Evolutionary conservation across 1,140 invertebrate genomes (phyloP).

Genomic region (Muscidifurax raptorellus): DNA sequence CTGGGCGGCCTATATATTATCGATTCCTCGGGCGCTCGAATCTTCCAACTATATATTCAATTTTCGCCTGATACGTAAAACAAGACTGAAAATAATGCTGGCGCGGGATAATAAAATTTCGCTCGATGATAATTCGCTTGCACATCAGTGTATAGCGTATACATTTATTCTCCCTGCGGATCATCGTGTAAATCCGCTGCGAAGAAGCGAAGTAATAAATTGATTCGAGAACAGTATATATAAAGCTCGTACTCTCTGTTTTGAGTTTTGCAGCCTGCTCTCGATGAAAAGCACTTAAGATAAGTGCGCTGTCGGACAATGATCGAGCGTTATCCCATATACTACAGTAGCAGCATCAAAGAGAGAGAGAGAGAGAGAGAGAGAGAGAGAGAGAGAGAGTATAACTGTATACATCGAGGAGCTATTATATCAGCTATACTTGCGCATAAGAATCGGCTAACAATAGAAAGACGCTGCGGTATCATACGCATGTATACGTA

Average conservation of each 20-base stretch:
- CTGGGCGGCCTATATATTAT: background rate
- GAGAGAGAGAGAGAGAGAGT: background rate
- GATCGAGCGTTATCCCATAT: background rate
- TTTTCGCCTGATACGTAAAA: conserved; percentile 18
- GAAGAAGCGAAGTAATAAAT: background rate
- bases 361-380: background rate
- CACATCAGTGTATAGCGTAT: too few species aligned
- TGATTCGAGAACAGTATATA: background rate
- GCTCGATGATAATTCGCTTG: background rate
- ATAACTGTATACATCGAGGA: background rate
- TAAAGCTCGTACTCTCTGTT: conserved; percentile 10
- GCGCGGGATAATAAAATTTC: background rate
- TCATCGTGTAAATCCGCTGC: too few species aligned
- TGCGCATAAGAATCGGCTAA: background rate
- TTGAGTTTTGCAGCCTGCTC: background rate
- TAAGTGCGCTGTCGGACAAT: background rate
- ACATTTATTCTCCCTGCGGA: too few species aligned
- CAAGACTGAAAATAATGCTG: background rate
- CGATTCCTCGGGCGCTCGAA: background rate
- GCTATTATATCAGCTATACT: background rate
- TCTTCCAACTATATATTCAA: conserved; percentile 9
- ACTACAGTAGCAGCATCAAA: background rate
- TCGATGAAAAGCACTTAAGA: background rate
- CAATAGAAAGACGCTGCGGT: background rate
- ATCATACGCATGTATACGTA: background rate